These are phyloP conservation scores for Halichoerus grypus DNA, from an alignment of 2,113 vertebrate species.

Conservation along the genomic window DNA sequence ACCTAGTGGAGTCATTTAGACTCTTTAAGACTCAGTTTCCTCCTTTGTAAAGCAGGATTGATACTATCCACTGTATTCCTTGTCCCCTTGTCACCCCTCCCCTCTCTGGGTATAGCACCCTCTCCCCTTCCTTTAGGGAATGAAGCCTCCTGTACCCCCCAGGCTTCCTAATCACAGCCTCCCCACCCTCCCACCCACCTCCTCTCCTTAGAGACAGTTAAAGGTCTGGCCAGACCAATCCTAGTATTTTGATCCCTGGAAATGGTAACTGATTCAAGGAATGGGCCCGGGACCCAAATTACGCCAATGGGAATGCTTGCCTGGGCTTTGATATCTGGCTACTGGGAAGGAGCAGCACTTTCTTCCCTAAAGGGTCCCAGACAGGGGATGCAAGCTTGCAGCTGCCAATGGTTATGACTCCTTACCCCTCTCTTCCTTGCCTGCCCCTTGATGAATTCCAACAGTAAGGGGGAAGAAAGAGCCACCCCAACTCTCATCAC, in stretches of 20 bases:
- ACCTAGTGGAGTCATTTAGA: not conserved
- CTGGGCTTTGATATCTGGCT: not conserved
- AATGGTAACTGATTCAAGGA: not conserved
- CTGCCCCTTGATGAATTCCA: not conserved
- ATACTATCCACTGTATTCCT: not conserved
- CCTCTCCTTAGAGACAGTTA: not conserved
- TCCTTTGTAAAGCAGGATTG: not conserved
- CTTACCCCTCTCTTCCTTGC: not conserved
- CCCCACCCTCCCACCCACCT: too few relatives aligned
- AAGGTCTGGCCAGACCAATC: not conserved
- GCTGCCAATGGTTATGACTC: not conserved
- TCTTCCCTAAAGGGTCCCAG: too few relatives aligned
- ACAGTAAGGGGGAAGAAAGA: not conserved
- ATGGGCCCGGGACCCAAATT: not conserved
- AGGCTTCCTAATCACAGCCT: not conserved
- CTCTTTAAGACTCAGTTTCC: not conserved
- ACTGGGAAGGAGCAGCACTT: not conserved
- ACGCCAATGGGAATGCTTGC: not conserved
- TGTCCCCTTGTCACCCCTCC: not conserved
- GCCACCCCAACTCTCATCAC: not conserved
- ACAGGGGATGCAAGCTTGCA: not conserved
- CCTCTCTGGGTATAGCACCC: not conserved
- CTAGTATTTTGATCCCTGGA: not conserved
- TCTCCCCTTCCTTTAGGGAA: not conserved
- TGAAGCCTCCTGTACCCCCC: not conserved